Conservation (phyloP, 2,888 invertebrate genomes). For the Notocelia uddmanniana region DNA sequence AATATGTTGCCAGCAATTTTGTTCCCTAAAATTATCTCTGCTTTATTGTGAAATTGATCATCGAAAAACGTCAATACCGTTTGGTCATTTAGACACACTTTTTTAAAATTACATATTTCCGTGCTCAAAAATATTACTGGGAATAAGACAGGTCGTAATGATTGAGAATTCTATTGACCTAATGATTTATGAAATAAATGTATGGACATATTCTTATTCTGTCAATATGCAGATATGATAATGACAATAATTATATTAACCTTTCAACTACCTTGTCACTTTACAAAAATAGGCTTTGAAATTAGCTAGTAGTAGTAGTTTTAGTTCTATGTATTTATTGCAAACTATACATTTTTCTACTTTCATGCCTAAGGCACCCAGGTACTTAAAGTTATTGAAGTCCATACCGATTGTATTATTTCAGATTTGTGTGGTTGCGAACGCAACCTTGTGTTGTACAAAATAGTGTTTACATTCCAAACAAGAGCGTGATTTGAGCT, state of each 20-base stretch:
- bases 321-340: not conserved
- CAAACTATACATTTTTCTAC: not conserved
- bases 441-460: not conserved
- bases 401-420: not conserved
- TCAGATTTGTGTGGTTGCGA: conserved; percentile 1
- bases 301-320: not conserved
- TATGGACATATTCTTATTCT: not conserved
- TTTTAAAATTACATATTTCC: not conserved
- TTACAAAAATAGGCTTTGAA: not conserved
- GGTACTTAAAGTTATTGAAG: not conserved
- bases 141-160: not conserved
- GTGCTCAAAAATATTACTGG: conserved; percentile 3
- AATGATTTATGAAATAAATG: not conserved
- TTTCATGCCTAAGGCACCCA: not conserved
- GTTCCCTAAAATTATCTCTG: conserved; percentile 9
- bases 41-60: conserved; percentile 15
- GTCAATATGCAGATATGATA: conserved; percentile 7
- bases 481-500: conserved; percentile 30
- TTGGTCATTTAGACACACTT: not conserved
- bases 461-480: conserved; percentile 21
- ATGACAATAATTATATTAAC: conserved; percentile 25
- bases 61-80: conserved; percentile 6
- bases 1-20: conserved; percentile 25
- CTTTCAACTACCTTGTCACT: conserved; percentile 3
- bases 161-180: not conserved